These are phyloP conservation scores for Sciurus carolinensis DNA, from an alignment of 2,797 vertebrate genomes.

Conservation along the genomic window DNA sequence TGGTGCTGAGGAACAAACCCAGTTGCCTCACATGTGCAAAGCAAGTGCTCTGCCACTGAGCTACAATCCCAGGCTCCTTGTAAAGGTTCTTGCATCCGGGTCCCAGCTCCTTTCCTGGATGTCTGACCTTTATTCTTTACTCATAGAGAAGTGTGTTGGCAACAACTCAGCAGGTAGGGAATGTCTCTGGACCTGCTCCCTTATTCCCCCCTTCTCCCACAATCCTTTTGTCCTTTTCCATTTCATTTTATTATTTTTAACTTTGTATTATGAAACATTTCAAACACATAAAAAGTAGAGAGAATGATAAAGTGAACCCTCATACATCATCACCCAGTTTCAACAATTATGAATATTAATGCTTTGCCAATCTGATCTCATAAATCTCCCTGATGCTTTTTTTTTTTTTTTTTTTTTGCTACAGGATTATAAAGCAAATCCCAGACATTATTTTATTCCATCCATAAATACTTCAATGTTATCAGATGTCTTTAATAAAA, in stretches of 20 bases:
- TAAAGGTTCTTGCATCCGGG: not conserved
- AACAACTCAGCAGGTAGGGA: not conserved
- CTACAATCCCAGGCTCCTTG: too few species aligned
- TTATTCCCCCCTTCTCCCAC: not conserved
- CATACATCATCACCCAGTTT: conserved; percentile 27
- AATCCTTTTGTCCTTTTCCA: conserved; percentile 37
- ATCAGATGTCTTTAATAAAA: conserved; percentile 61
- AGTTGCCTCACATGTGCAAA: too few species aligned
- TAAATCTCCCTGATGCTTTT: not conserved
- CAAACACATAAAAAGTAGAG: conserved; percentile 28
- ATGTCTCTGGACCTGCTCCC: not conserved
- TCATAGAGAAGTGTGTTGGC: not conserved
- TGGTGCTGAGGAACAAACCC: too few species aligned
- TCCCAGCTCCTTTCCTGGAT: not conserved
- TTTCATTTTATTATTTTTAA: conserved; percentile 69
- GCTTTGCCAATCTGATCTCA: conserved; percentile 67
- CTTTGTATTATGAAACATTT: conserved; percentile 51
- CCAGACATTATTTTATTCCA: conserved; percentile 55
- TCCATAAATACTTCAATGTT: conserved; percentile 60
- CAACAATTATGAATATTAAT: conserved; percentile 69
- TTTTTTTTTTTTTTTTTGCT: conserved; percentile 44
- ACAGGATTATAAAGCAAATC: conserved; percentile 58
- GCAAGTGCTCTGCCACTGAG: too few species aligned
- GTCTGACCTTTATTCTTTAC: not conserved
- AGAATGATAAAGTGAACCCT: conserved; percentile 48